Evolutionary conservation across 2,113 vertebrate species (phyloP), one percentile per base, ranked within the genome.

Genomic region (Cyphomyrus discorhynchus): DNA sequence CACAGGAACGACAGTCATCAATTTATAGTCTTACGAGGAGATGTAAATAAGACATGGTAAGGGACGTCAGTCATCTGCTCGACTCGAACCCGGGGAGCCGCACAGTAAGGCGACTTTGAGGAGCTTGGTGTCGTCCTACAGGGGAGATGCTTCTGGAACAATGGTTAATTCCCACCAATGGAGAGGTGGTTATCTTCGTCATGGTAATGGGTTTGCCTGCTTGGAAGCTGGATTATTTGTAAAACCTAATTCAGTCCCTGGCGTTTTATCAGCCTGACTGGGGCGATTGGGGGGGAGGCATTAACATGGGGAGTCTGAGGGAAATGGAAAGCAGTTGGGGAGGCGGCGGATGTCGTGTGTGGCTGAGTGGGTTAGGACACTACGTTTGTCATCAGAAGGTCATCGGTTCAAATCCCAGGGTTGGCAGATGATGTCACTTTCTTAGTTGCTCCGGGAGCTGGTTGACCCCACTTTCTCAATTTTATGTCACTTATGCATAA

Each of bases 171-270:
- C 90, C 92, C 88, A 90, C 90, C 92, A 89, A 89, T 87, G 91
- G 92, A 91, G 91, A 95, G 93, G 94, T 93, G 95, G 95, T 95
- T 96, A 95, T 96, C 95, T 95, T 95, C 94, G 95, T 96, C 95
- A 95, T 95, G 93, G 95, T 96, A 95, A 96, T 96, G 95, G 95
- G 94, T 95, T 95, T 95, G 95, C 94, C 94, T 95, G 93, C 93
- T 92, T 94, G 94, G 95, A 95, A 95, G 95, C 93, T 90, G 94
- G 95, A 95, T 96, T 92, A 95, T 95, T 95, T 90, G 92, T 95
- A 95, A 95, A 95, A 94, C 93, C 95, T 95, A 94, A 95, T 95
- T 95, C 94, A 94, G 93, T 92, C 93, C 83, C 93, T 92, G 93
- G 91, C 93, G 95, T 58, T 96, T 96, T 95, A 96, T 96, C 95